phyloP scores from a whole-genome alignment of 2,797 vertebrate genomes.

The Peromyscus eremicus region DNA sequence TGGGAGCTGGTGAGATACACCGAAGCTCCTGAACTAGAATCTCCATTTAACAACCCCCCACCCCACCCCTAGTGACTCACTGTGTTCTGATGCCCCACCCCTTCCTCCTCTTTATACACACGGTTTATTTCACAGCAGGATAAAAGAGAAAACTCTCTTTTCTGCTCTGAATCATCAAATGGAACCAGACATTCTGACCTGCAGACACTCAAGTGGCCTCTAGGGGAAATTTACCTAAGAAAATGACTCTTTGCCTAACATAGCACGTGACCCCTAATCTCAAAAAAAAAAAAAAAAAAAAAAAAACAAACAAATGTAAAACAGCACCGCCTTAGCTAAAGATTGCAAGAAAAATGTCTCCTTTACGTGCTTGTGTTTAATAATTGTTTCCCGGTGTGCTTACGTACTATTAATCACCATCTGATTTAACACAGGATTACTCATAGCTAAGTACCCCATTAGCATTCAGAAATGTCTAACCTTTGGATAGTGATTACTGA shows the following conservation, averaged over 20 bases:
- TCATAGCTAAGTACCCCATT: conserved; percentile 72
- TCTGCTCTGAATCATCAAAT: conserved; percentile 40
- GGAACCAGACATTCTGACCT: conserved; percentile 22
- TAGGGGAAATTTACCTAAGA: neutral
- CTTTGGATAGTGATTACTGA: conserved; percentile 38
- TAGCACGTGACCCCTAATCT: neutral
- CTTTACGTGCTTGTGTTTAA: conserved; percentile 51
- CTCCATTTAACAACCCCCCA: neutral
- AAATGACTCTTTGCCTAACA: conserved; percentile 29
- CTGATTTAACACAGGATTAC: conserved; percentile 78
- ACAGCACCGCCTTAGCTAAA: neutral
- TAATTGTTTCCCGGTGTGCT: conserved; percentile 53
- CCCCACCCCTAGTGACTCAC: neutral
- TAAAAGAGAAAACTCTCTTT: conserved; percentile 28
- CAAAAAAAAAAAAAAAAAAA: neutral
- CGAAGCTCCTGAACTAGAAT: neutral
- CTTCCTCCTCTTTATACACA: neutral
- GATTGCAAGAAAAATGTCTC: neutral
- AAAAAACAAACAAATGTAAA: conserved; percentile 36
- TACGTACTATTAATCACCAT: conserved; percentile 46
- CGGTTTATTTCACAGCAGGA: neutral
- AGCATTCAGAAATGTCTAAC: conserved; percentile 76
- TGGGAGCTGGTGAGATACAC: neutral
- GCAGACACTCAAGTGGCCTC: conserved; percentile 48
- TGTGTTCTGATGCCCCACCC: fast-evolving